Percentiles rank a stretch among this genome's conserved stretches.
phyloP scores from a whole-genome alignment of 2,113 vertebrate species.

The Nothocercus nigrocapillus region DNA sequence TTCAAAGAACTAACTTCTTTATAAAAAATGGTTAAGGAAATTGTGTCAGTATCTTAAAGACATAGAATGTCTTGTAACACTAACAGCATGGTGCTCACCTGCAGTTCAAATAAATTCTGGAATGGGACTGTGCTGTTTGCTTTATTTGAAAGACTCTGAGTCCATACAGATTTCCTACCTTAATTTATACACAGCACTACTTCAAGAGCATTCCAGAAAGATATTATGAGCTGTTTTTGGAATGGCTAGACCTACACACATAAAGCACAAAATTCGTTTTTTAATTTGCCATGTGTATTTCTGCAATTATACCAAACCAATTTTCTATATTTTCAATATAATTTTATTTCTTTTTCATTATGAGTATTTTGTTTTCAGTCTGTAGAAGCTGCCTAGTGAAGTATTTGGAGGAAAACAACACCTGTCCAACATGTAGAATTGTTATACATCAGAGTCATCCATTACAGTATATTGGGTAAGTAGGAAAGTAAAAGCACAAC shows the following conservation, averaged over 20 bases:
- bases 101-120: not conserved
- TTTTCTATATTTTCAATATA: not conserved
- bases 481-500: not conserved
- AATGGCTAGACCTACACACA: not conserved
- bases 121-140: not conserved
- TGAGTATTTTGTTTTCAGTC: conserved; percentile 76
- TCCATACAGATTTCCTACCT: not conserved
- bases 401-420: conserved; percentile 99
- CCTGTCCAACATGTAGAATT: conserved; percentile 97
- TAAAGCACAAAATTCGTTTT: not conserved
- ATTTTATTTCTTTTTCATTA: not conserved
- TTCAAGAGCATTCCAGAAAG: not conserved
- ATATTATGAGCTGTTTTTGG: not conserved
- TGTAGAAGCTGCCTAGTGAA: conserved; percentile 99
- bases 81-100: not conserved
- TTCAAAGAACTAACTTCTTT: not conserved
- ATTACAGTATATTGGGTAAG: conserved; percentile 98
- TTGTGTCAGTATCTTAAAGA: not conserved
- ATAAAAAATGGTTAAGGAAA: not conserved
- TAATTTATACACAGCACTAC: not conserved
- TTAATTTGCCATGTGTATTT: not conserved
- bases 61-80: not conserved
- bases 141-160: not conserved
- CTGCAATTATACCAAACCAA: not conserved
- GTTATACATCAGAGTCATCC: conserved; percentile 99